A percentile compares a stretch with the other conserved stretches of the same genome.
These are phyloP conservation scores for Pentalonia nigronervosa DNA, from an alignment of 1,140 invertebrate species.

Conservation along the genomic window DNA sequence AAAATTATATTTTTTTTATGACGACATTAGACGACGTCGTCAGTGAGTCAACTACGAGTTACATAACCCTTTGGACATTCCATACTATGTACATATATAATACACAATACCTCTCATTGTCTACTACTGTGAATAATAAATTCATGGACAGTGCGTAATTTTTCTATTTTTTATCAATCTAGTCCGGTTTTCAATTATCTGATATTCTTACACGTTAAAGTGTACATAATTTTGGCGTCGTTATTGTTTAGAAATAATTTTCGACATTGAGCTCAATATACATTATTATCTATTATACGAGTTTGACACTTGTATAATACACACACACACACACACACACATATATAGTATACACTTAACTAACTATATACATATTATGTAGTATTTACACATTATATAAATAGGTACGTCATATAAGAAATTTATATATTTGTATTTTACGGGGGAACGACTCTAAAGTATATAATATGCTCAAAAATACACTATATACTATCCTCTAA, in stretches of 20 bases:
- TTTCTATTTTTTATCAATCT: conserved; percentile 11
- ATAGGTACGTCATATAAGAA: neutral
- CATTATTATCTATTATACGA: neutral
- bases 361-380: neutral
- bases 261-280: conserved; percentile 31
- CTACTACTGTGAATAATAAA: conserved; percentile 32
- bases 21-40: conserved; percentile 44
- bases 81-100: neutral
- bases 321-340: neutral
- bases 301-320: conserved; percentile 9
- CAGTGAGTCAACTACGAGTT: conserved; percentile 41
- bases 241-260: conserved; percentile 41
- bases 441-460: neutral
- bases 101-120: neutral
- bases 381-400: neutral
- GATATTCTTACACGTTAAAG: conserved; percentile 19
- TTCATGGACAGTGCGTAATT: conserved; percentile 35
- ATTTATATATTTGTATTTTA: neutral
- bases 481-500: neutral
- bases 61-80: conserved; percentile 53
- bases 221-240: conserved; percentile 42
- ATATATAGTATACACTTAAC: neutral
- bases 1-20: conserved; percentile 15
- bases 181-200: conserved; percentile 31
- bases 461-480: too few relatives aligned